Base-by-base conservation (phyloP, 2,888 invertebrate species). In the Dorcus parallelipipedus region DNA sequence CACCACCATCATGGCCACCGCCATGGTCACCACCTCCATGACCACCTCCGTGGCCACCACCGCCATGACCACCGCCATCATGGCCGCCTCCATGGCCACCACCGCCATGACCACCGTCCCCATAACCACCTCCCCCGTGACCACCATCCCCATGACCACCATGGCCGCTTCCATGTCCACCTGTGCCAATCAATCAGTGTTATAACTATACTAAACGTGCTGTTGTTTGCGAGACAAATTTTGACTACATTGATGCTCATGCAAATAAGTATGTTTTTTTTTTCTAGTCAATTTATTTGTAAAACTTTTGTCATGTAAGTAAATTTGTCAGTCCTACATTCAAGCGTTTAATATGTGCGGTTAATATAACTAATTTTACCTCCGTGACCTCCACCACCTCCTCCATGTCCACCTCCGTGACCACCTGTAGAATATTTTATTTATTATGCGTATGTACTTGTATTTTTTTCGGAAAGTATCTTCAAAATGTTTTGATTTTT, bases 311-410 rank as follows among this genome's bases (percentile, higher is more conserved):
- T 33, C 5, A 33, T 1, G 1, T 7, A 33, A 20, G 20, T 20
- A 20, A 20, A 20, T 20, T 33, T 33, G 26, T 7, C 26, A 33
- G 26, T 6, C 26, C 26, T 33, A 33, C 26, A 5, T 33, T 33
- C 26, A 33, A 33, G 26, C 26, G 26, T 33, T 33, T 33, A 33
- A 33, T 33, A 7, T 7, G 7, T 33, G 26, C 26, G 1, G 26
- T 33, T 33, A 33, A 0, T 33, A 33, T 5, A 33, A 33, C 26
- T 33, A 33, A 33, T 33, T 33, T 33, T 33, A 33, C 54, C 58
- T 7, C 49, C 49, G 17, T 53, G 48, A 9, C 54, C 58, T 8
- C 39, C 41, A 39, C 48, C 43, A 9, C 49, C 59, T 3, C 49
- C 51, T 10, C 43, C 50, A 10, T 39, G 38, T 14, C 48, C 39